Conservation (phyloP, 2,113 vertebrate species). For the Scolopax mira region DNA sequence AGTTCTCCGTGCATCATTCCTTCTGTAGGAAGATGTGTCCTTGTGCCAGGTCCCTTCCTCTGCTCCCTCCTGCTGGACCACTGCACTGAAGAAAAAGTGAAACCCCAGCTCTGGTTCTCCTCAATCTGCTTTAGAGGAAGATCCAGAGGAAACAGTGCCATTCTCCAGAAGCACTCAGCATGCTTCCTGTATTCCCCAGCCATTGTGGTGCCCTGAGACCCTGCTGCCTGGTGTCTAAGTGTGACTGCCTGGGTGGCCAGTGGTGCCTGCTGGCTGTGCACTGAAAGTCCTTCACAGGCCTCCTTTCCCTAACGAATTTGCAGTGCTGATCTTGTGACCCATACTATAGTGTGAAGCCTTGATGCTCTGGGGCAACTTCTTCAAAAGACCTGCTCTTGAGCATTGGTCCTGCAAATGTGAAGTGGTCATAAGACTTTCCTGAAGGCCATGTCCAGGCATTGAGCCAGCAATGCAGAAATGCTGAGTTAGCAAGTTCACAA, state of each 20-base stretch:
- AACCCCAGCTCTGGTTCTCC: neutral
- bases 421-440: neutral
- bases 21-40: neutral
- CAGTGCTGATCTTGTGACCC: neutral
- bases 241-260: neutral
- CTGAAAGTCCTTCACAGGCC: neutral
- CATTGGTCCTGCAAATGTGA: neutral
- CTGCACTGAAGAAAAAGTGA: neutral
- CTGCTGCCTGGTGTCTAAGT: neutral
- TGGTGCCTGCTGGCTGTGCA: neutral
- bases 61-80: neutral
- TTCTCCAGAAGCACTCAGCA: neutral
- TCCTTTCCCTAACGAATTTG: neutral
- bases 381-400: neutral
- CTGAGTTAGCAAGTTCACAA: neutral
- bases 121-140: neutral
- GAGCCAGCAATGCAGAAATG: neutral
- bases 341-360: accelerated
- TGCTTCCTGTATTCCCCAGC: neutral
- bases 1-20: neutral
- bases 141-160: neutral
- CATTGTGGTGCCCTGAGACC: neutral
- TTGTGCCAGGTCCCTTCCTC: neutral
- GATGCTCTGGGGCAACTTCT: neutral
- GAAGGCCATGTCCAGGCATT: accelerated